These are phyloP conservation scores for Lithophane socia DNA, from an alignment of 2,888 invertebrate genomes.

Conservation along the genomic window DNA sequence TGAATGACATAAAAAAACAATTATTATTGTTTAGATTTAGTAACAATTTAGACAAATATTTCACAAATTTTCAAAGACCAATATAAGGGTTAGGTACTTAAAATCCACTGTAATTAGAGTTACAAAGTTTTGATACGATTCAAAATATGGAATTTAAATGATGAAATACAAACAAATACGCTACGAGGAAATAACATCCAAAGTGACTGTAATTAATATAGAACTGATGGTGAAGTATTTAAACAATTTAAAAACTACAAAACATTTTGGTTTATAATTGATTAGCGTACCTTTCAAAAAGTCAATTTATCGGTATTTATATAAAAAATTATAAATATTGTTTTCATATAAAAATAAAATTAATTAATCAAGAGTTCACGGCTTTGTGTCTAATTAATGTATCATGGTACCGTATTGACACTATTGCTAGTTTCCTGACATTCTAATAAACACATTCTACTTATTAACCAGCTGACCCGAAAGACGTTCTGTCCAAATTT, in stretches of 20 bases:
- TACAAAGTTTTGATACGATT: not conserved
- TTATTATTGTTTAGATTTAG: not conserved
- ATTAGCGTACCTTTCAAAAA: slow-evolving; percentile 14
- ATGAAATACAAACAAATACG: not conserved
- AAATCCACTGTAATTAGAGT: not conserved
- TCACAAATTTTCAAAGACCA: not conserved
- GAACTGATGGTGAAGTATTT: not conserved
- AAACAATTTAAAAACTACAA: not conserved
- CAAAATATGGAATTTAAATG: not conserved
- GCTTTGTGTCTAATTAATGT: slow-evolving; percentile 38
- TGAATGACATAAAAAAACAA: slow-evolving; percentile 9
- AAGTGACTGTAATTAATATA: no score
- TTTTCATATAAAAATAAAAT: slow-evolving; percentile 4
- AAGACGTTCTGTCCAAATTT: no score
- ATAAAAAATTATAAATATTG: not conserved
- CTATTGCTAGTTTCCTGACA: slow-evolving; percentile 27
- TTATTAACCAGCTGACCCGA: not conserved
- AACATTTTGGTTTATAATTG: slow-evolving; percentile 1
- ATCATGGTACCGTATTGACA: slow-evolving; percentile 49
- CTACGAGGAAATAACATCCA: not conserved
- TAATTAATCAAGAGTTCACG: slow-evolving; percentile 27
- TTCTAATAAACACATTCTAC: slow-evolving; percentile 31
- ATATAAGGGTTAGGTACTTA: not conserved
- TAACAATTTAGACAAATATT: not conserved
- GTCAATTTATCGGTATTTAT: not conserved